Base-by-base conservation (phyloP, 2,113 vertebrate species). In the Halichoerus grypus region DNA sequence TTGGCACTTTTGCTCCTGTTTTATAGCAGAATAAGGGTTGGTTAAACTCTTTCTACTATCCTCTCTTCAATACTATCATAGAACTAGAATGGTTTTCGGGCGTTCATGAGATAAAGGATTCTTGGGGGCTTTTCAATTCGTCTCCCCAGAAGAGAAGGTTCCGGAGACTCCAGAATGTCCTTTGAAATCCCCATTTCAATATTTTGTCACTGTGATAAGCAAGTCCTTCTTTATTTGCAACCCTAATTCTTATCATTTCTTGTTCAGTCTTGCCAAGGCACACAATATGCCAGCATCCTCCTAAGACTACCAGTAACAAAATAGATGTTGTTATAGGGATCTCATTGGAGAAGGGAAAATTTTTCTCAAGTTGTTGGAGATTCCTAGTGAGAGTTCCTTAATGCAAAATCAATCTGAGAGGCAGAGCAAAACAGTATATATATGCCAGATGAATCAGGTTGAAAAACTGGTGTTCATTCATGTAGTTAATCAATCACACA, bases 331-430 rank as follows among this genome's bases (percentile, higher is more conserved):
- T 77, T 55, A 76, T 12, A 39, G 33, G 24, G 1, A 12, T 95
- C 57, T 87, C 74, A 79, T 15, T 87, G 51, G 18, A 88, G 57
- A 93, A 81, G 46, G 46, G 57, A 83, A 31, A 13, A 15, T 26
- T 89, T 80, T 89, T 86, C 85, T 63, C 53, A 55, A 74, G 36
- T 51, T 81, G 49, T 93, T 95, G 36, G 33, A 77, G 33, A 96
- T 94, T 95, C 96, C 69, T 96, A 92, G 33, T 31, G 67, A 84
- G 59, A 87, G 19, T 77, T 92, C 39, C 28, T 96, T 87, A 95
- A 95, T 84, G 63, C 65, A 94, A 72, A 91, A 83, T 92, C 83
- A 87, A 19, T 71, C 33, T 85, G 83, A 94, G 65, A 94, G 51
- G 51, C 79, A 94, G 46, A 88, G 24, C 22, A 72, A 88, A 92